Percentiles rank a stretch among this genome's conserved stretches.
These are phyloP conservation scores for Dasysyrphus tricinctus DNA, from an alignment of 2,888 invertebrate species.

Conservation along the genomic window DNA sequence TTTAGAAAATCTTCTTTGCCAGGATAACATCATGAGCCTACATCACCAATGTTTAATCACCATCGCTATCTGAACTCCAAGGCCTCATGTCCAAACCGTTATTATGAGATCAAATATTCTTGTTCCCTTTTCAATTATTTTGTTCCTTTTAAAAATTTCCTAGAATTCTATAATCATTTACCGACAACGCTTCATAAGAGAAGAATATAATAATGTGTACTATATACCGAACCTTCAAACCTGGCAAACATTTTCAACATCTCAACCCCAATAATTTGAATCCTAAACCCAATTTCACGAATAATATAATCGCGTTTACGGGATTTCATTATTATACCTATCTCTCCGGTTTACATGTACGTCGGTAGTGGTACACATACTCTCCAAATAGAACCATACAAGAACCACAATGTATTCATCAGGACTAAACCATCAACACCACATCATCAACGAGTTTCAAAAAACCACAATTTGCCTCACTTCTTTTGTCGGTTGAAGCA, in stretches of 20 bases:
- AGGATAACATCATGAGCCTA: no score
- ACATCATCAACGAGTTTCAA: constrained; percentile 62
- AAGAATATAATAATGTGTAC: background rate
- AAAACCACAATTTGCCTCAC: constrained; percentile 57
- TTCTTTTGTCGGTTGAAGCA: constrained; percentile 20
- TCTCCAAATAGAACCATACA: constrained; percentile 49
- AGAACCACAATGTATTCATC: constrained; percentile 69
- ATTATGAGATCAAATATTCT: no score
- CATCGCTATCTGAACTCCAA: no score
- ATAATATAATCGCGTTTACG: constrained; percentile 59
- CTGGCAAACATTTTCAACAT: background rate
- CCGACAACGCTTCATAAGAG: background rate
- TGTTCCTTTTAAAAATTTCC: no score
- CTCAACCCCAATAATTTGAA: background rate
- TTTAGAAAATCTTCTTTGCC: no score
- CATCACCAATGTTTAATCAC: no score
- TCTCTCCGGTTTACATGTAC: constrained; percentile 14
- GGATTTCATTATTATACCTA: constrained; percentile 54
- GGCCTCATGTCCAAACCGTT: no score
- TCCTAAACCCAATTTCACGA: constrained; percentile 29
- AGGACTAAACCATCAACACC: constrained; percentile 64
- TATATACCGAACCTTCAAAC: background rate
- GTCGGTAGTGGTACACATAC: no score
- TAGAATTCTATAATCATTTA: no score
- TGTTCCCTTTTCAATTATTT: no score